phyloP scores from a whole-genome alignment of 2,113 vertebrate genomes.

The Vidua chalybeata region DNA sequence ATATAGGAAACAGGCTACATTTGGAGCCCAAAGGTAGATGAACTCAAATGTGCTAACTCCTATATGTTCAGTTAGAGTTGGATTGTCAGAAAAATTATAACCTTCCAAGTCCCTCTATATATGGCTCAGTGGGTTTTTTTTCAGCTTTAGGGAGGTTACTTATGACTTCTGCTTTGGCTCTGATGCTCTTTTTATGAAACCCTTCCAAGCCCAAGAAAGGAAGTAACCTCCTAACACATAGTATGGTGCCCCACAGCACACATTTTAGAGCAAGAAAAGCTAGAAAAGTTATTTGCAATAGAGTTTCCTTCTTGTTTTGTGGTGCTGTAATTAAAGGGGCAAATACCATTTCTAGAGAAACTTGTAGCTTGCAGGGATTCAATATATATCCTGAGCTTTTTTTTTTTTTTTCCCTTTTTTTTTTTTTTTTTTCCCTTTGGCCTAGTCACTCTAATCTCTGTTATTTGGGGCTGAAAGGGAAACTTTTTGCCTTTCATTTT shows the following conservation, averaged over 20 bases:
- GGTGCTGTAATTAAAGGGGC: neutral
- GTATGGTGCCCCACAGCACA: neutral
- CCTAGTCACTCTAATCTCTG: neutral
- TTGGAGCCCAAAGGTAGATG: neutral
- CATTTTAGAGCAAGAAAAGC: neutral
- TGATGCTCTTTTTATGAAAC: neutral
- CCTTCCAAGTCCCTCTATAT: neutral
- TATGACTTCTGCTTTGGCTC: neutral
- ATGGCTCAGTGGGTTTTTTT: neutral
- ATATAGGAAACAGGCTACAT: neutral
- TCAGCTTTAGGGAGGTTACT: neutral
- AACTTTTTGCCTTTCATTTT: neutral
- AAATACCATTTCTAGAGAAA: neutral
- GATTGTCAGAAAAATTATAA: neutral
- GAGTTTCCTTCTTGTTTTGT: neutral
- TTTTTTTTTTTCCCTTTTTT: fast-evolving
- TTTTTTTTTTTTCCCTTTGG: neutral
- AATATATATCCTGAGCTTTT: neutral
- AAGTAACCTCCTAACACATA: neutral
- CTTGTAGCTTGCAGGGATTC: neutral
- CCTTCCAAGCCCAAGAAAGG: neutral
- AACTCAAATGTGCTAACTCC: neutral
- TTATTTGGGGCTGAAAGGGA: neutral
- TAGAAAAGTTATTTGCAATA: neutral
- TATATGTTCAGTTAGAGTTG: neutral